Evolutionary conservation across 2,113 vertebrate species (phyloP).

Genomic region (Arizona elegans): DNA sequence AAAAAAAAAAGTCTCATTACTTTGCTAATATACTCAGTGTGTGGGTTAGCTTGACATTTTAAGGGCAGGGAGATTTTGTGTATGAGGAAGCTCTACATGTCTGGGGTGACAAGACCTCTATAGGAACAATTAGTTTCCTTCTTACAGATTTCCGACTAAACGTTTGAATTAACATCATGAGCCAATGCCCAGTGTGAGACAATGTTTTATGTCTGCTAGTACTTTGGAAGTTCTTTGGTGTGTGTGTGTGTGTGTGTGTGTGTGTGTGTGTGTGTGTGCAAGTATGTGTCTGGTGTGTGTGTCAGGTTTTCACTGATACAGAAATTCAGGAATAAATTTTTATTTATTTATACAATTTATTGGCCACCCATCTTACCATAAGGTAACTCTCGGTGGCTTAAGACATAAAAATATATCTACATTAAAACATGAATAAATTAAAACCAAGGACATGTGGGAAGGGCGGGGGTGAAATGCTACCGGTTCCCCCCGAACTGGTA

Average conservation of each 20-base stretch:
- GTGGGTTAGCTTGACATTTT: constrained; percentile 16
- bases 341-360: not conserved
- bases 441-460: no score
- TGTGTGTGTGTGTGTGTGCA: no score
- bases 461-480: no score
- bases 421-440: no score
- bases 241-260: no score
- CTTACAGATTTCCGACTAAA: not conserved
- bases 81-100: not conserved
- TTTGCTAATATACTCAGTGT: not conserved
- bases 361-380: not conserved
- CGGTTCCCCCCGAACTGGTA: no score
- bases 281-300: no score
- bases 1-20: not conserved
- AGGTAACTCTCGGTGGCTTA: not conserved
- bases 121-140: not conserved
- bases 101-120: not conserved
- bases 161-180: not conserved
- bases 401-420: no score
- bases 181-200: not conserved
- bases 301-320: not conserved
- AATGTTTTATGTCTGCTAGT: not conserved
- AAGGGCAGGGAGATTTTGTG: not conserved
- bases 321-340: not conserved
- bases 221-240: not conserved